These are phyloP conservation scores for Drosophila prostipennis DNA, from an alignment of 2,888 invertebrate genomes.

Conservation along the genomic window DNA sequence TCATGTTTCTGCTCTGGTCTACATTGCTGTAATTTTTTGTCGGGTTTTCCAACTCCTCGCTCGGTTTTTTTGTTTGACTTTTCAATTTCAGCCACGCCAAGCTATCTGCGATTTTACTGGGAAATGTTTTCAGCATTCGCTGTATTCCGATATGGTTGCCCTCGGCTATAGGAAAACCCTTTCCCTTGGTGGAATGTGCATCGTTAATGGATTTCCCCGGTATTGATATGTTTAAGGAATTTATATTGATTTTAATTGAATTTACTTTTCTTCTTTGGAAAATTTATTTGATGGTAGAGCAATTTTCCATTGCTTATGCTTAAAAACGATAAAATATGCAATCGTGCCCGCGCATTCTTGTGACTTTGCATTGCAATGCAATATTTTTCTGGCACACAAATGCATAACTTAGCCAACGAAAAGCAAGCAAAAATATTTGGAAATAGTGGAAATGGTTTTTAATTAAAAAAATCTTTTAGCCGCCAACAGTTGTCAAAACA, in stretches of 20 bases:
- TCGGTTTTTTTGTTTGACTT: constrained; percentile 50
- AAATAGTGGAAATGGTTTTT: constrained; percentile 35
- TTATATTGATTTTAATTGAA: constrained; percentile 4
- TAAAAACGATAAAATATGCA: constrained; percentile 22
- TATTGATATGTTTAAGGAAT: constrained; percentile 11
- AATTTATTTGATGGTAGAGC: background rate
- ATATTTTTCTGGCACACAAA: constrained; percentile 32
- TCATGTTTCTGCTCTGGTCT: constrained; percentile 54
- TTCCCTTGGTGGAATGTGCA: background rate
- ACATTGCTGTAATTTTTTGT: constrained; percentile 21
- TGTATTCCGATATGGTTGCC: constrained; percentile 2
- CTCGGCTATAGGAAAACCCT: constrained; percentile 6
- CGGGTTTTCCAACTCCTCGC: constrained; percentile 9
- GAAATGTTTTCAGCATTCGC: constrained; percentile 11
- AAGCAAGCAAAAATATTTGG: constrained; percentile 3
- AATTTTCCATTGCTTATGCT: background rate
- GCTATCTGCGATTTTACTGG: constrained; percentile 23
- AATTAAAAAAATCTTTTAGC: constrained; percentile 48
- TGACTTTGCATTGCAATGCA: constrained; percentile 29
- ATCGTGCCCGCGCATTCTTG: constrained; percentile 50
- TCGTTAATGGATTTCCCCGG: background rate
- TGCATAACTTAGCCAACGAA: constrained; percentile 56
- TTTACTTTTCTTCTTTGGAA: background rate
- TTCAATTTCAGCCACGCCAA: constrained; percentile 40
- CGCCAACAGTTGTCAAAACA: constrained; percentile 21